These are phyloP conservation scores for Gymnosoma rotundatum DNA, from an alignment of 2,888 invertebrate species.

Conservation along the genomic window DNA sequence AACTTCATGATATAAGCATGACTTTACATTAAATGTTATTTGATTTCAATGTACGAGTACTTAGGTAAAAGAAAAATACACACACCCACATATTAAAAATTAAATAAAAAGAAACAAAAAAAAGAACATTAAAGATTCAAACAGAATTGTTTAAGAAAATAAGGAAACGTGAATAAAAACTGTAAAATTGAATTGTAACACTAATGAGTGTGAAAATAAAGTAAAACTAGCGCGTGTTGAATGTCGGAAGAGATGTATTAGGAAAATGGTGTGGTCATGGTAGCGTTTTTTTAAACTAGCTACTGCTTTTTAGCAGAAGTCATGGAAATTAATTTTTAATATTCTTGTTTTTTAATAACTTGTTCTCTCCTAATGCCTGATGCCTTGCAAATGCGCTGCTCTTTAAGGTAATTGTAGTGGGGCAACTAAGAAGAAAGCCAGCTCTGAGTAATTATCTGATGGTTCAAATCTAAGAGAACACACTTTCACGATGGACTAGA, in stretches of 20 bases:
- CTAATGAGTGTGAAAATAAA: slow-evolving; percentile 33
- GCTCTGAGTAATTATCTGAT: too few relatives aligned
- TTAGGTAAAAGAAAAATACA: slow-evolving; percentile 19
- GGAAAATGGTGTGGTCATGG: neutral
- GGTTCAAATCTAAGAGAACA: too few relatives aligned
- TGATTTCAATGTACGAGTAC: slow-evolving; percentile 8
- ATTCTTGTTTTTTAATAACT: too few relatives aligned
- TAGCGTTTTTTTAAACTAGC: neutral
- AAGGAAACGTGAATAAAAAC: slow-evolving; percentile 10
- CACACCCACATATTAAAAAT: too few relatives aligned
- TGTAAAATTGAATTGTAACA: slow-evolving; percentile 47
- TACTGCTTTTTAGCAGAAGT: too few relatives aligned
- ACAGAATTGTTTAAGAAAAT: neutral
- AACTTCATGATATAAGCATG: slow-evolving; percentile 4
- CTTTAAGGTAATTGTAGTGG: too few relatives aligned
- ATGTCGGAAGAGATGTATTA: neutral
- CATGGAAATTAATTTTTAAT: too few relatives aligned
- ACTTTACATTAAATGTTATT: slow-evolving; percentile 1
- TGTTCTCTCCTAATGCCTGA: too few relatives aligned
- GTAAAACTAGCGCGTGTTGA: neutral
- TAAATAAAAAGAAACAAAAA: too few relatives aligned
- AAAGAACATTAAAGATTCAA: neutral
- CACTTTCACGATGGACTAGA: too few relatives aligned
- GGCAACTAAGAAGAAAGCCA: too few relatives aligned
- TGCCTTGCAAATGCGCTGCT: too few relatives aligned